phyloP scores from a whole-genome alignment of 2,797 vertebrate genomes.

The Chanos chanos region DNA sequence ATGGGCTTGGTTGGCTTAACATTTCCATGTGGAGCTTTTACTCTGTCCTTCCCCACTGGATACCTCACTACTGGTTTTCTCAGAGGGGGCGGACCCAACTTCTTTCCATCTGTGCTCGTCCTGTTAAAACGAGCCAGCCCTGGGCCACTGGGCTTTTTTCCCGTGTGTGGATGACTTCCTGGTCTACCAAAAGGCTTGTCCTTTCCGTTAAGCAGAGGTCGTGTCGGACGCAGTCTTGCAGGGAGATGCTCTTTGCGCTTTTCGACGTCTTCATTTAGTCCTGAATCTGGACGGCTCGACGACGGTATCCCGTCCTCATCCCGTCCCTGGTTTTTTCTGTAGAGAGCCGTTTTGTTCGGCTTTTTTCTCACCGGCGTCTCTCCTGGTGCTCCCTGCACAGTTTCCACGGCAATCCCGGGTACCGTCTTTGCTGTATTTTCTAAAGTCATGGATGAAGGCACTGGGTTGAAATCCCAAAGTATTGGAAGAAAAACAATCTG shows the following conservation, averaged over 20 bases:
- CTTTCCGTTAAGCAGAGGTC: conserved; percentile 34
- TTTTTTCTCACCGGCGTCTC: conserved; percentile 15
- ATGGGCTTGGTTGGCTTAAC: conserved; percentile 23
- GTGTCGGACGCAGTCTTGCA: conserved; percentile 6
- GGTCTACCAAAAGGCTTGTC: conserved; percentile 38
- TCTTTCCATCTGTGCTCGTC: conserved; percentile 22
- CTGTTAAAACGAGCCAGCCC: conserved; percentile 42
- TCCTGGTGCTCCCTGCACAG: conserved; percentile 31
- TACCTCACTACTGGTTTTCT: conserved; percentile 31
- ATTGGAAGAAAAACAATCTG: conserved; percentile 1
- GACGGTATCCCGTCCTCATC: conserved; percentile 6
- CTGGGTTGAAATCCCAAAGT: conserved; percentile 46
- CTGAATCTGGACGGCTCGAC: neutral
- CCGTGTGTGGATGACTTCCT: neutral
- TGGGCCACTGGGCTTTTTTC: conserved; percentile 36
- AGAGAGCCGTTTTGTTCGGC: conserved; percentile 3
- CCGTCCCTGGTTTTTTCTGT: neutral
- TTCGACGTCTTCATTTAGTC: neutral
- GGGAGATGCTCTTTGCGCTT: conserved; percentile 18
- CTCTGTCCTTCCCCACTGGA: conserved; percentile 10
- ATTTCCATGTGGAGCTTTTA: conserved; percentile 11
- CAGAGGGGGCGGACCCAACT: conserved; percentile 18
- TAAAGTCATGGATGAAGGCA: conserved; percentile 53
- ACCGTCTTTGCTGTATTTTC: conserved; percentile 40
- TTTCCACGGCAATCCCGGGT: conserved; percentile 27